Percentiles rank a stretch among this genome's conserved stretches.
phyloP scores from a whole-genome alignment of 2,888 invertebrate species.

The Linnaemya tessellans region DNA sequence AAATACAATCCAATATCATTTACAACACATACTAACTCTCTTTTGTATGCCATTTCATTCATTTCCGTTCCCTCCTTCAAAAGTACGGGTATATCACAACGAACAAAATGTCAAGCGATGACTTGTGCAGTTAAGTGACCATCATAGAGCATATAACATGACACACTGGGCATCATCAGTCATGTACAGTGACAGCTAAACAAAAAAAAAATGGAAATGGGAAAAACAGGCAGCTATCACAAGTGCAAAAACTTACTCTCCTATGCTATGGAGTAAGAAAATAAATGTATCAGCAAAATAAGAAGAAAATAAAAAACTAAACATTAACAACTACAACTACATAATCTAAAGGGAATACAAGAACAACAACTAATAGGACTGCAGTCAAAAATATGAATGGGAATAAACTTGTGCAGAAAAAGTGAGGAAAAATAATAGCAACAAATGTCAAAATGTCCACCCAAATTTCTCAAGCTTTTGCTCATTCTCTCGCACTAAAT shows the following conservation, averaged over 20 bases:
- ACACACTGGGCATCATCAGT: slow-evolving; percentile 75
- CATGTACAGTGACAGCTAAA: slow-evolving; percentile 73
- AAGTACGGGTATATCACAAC: slow-evolving; percentile 17
- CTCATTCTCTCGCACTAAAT: slow-evolving; percentile 51
- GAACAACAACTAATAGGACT: slow-evolving; percentile 11
- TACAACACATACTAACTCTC: slow-evolving; percentile 23
- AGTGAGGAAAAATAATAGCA: slow-evolving; percentile 66
- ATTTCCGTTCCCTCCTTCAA: not conserved
- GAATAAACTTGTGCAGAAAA: slow-evolving; percentile 43
- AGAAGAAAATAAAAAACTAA: slow-evolving; percentile 27
- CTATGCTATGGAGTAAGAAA: not conserved
- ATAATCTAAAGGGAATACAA: slow-evolving; percentile 36
- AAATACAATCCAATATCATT: slow-evolving; percentile 28
- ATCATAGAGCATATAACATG: slow-evolving; percentile 70
- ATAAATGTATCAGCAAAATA: slow-evolving; percentile 29
- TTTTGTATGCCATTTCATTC: slow-evolving; percentile 13
- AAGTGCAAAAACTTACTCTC: slow-evolving; percentile 47
- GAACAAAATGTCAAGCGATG: slow-evolving; percentile 72
- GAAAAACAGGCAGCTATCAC: slow-evolving; percentile 61
- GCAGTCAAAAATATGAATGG: slow-evolving; percentile 20
- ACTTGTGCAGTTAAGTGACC: slow-evolving; percentile 74
- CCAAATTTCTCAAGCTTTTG: slow-evolving; percentile 68
- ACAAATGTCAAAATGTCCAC: slow-evolving; percentile 71
- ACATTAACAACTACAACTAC: slow-evolving; percentile 28
- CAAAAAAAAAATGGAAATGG: slow-evolving; percentile 16